Conservation (phyloP, 1,140 invertebrate genomes). For the Archivesica marissinica region DNA sequence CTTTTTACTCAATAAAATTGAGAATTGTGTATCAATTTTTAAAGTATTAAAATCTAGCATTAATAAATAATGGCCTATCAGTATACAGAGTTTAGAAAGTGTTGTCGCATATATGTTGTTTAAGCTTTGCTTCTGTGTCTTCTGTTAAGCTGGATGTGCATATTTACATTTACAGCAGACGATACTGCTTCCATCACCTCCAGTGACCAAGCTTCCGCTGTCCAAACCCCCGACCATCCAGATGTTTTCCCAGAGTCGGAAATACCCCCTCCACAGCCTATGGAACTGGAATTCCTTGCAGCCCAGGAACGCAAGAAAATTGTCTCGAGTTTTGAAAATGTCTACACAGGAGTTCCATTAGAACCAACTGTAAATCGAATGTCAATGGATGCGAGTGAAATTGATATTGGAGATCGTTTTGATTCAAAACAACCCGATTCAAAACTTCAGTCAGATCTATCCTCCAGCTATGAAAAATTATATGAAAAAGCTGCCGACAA, state of each 20-base stretch:
- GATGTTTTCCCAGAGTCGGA: slow-evolving; percentile 62
- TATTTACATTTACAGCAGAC: slow-evolving; percentile 19
- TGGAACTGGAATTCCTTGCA: slow-evolving; percentile 62
- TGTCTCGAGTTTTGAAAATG: slow-evolving; percentile 76
- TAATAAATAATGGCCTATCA: no score
- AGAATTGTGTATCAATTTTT: no score
- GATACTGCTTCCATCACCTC: slow-evolving; percentile 66
- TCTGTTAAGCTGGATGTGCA: not conserved
- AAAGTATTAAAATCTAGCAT: no score
- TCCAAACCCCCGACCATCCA: slow-evolving; percentile 62
- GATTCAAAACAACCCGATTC: slow-evolving; percentile 74
- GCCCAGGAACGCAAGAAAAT: slow-evolving; percentile 56
- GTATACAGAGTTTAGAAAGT: no score
- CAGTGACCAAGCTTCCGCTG: slow-evolving; percentile 66
- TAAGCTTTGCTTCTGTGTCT: no score
- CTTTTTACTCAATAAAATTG: no score
- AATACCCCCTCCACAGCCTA: slow-evolving; percentile 59
- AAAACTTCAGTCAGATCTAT: slow-evolving; percentile 65
- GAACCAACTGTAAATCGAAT: slow-evolving; percentile 71
- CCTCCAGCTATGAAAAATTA: slow-evolving; percentile 78
- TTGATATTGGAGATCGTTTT: slow-evolving; percentile 78
- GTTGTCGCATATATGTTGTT: no score
- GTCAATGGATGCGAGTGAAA: slow-evolving; percentile 71
- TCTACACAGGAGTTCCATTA: slow-evolving; percentile 73
- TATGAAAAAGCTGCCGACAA: slow-evolving; percentile 64